A percentile compares a stretch with the other conserved stretches of the same genome.
These are phyloP conservation scores for Hipparchia sbordonii DNA, from an alignment of 2,888 invertebrate genomes.

Conservation along the genomic window DNA sequence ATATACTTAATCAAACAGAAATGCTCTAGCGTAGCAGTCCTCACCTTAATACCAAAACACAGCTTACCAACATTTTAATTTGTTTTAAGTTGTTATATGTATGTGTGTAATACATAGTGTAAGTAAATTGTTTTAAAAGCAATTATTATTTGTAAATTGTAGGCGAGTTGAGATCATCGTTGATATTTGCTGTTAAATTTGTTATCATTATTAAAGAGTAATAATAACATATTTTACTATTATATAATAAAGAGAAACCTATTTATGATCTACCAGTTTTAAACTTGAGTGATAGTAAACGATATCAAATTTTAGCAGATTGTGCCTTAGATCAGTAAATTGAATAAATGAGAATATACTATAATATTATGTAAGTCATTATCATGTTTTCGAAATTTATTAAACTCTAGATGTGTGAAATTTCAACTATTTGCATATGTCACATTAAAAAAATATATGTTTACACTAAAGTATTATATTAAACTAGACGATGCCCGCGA, in stretches of 20 bases:
- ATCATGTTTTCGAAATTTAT: conserved; percentile 55
- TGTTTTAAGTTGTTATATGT: conserved; percentile 76
- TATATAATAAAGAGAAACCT: conserved; percentile 58
- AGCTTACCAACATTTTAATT: conserved; percentile 81
- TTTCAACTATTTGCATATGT: conserved; percentile 41
- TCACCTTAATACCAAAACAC: conserved; percentile 83
- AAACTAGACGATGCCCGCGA: conserved; percentile 4
- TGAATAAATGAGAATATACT: conserved; percentile 49
- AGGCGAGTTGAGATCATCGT: conserved; percentile 64
- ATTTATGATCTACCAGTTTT: conserved; percentile 69
- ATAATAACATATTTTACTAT: conserved; percentile 64
- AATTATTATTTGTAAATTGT: conserved; percentile 66
- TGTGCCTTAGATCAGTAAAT: conserved; percentile 80
- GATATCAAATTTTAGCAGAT: conserved; percentile 72
- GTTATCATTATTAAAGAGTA: conserved; percentile 62
- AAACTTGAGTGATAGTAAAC: conserved; percentile 67
- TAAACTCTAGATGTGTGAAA: conserved; percentile 59
- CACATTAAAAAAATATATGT: conserved; percentile 54
- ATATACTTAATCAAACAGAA: conserved; percentile 44
- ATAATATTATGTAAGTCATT: conserved; percentile 34
- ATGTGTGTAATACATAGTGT: conserved; percentile 72
- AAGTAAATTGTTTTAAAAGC: conserved; percentile 72
- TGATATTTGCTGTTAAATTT: conserved; percentile 78
- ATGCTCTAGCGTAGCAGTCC: conserved; percentile 73
- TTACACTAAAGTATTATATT: conserved; percentile 48